Conservation (phyloP, 2,113 vertebrate genomes). For the Gymnarchus niloticus region DNA sequence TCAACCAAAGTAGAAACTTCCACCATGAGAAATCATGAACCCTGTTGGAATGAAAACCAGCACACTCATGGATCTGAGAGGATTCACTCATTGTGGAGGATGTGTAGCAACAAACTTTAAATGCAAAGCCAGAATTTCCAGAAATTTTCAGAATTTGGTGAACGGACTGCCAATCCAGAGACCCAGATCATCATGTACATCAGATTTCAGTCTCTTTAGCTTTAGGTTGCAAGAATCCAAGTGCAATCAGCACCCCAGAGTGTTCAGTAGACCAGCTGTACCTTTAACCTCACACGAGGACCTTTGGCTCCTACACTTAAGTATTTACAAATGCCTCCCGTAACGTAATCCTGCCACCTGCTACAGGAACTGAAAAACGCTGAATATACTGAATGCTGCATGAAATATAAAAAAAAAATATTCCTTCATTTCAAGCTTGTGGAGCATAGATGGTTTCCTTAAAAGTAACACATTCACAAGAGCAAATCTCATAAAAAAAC, state of each 20-base stretch:
- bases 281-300: background rate
- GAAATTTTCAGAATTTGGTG: too few species aligned
- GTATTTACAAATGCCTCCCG: background rate
- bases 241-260: background rate
- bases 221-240: too few species aligned
- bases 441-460: background rate
- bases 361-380: background rate
- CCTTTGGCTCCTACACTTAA: background rate
- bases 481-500: background rate
- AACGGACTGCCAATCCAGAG: background rate
- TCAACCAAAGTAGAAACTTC: background rate
- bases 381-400: background rate
- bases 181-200: background rate
- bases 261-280: background rate
- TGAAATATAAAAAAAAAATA: background rate
- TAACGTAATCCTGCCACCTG: background rate
- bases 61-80: background rate
- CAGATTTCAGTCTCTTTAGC: background rate
- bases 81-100: too few species aligned
- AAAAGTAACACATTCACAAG: background rate
- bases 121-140: too few species aligned
- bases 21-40: background rate
- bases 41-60: background rate
- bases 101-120: too few species aligned
- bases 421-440: background rate